These are phyloP conservation scores for Ichneumoninae sp. DNA, from an alignment of 2,888 invertebrate species.

Conservation along the genomic window DNA sequence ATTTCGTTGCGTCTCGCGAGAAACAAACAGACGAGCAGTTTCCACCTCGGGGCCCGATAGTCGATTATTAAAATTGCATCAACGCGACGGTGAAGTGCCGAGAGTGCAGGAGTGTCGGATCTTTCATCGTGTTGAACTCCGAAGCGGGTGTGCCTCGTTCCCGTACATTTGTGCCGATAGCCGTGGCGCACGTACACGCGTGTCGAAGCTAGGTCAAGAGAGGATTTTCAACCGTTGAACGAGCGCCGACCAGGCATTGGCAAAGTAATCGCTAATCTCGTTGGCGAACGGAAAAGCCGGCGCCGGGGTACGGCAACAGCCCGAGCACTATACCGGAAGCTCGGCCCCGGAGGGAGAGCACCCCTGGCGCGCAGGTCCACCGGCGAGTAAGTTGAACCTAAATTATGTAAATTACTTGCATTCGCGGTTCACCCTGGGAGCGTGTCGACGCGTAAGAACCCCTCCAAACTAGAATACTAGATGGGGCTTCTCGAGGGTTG, in stretches of 20 bases:
- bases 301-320: slow-evolving; percentile 50
- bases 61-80: slow-evolving; percentile 72
- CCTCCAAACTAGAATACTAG: slow-evolving; percentile 57
- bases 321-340: slow-evolving; percentile 18
- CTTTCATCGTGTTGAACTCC: slow-evolving; percentile 54
- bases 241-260: slow-evolving; percentile 54
- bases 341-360: slow-evolving; percentile 17
- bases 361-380: slow-evolving; percentile 18
- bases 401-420: slow-evolving; percentile 76
- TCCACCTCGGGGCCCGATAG: slow-evolving; percentile 16
- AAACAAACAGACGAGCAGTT: slow-evolving; percentile 10
- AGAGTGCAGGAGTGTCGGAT: slow-evolving; percentile 50
- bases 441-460: slow-evolving; percentile 65
- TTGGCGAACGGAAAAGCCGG: slow-evolving; percentile 57
- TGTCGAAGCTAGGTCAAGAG: slow-evolving; percentile 11
- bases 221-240: not conserved
- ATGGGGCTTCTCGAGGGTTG: slow-evolving; percentile 4
- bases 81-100: slow-evolving; percentile 40
- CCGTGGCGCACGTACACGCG: not conserved
- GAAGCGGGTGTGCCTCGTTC: slow-evolving; percentile 10
- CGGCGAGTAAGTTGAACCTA: slow-evolving; percentile 73
- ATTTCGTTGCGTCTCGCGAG: not conserved
- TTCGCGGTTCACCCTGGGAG: slow-evolving; percentile 65
- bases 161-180: not conserved
- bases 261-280: slow-evolving; percentile 76